These are phyloP conservation scores for Clinocottus analis DNA, from an alignment of 2,113 vertebrate species.

Conservation along the genomic window DNA sequence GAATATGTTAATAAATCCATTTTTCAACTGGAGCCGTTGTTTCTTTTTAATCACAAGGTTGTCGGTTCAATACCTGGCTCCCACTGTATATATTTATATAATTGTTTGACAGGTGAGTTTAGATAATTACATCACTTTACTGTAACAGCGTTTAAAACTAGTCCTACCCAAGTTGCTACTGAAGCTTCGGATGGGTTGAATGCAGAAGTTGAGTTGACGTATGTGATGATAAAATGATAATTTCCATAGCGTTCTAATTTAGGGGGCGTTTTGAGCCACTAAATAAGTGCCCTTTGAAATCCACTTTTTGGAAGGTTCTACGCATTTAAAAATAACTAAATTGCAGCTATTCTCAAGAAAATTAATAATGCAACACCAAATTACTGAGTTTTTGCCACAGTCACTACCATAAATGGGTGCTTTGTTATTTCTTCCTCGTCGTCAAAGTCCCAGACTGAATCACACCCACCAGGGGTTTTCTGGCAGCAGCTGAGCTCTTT, in stretches of 20 bases:
- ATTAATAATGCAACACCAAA: not conserved
- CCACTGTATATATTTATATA: too few species aligned
- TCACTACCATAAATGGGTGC: conserved; percentile 5
- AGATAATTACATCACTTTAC: too few species aligned
- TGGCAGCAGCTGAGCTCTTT: conserved; percentile 29
- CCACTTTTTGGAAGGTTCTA: not conserved
- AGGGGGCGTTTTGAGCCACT: not conserved
- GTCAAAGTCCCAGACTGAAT: conserved; percentile 34
- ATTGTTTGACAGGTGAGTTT: too few species aligned
- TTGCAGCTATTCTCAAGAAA: not conserved
- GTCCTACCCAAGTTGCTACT: too few species aligned
- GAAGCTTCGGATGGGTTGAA: too few species aligned
- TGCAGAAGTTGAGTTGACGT: too few species aligned
- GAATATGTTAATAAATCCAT: not conserved
- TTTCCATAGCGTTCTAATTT: not conserved
- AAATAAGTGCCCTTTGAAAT: not conserved
- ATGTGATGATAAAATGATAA: too few species aligned
- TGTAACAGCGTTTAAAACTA: too few species aligned
- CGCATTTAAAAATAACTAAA: not conserved
- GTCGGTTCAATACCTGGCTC: too few species aligned
- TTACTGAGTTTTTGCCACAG: not conserved
- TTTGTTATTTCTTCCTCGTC: conserved; percentile 21
- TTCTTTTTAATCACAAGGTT: not conserved
- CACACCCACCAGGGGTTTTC: conserved; percentile 40
- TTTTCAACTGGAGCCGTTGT: too few species aligned